Percentiles rank a stretch among this genome's conserved stretches.
Conservation (phyloP, 2,888 invertebrate species). For the Teleiodes luculella region DNA sequence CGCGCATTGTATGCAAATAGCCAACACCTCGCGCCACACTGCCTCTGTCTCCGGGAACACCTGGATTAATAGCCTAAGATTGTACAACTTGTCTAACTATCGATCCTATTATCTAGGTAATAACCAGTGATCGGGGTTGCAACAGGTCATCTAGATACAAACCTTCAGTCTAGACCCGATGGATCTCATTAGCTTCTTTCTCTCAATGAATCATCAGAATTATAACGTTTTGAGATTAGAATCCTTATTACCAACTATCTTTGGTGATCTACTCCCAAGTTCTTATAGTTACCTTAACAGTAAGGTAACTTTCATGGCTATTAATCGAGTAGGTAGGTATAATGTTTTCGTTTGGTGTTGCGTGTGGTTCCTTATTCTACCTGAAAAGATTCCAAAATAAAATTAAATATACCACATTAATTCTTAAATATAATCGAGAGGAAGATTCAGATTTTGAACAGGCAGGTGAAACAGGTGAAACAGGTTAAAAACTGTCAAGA, state of each 20-base stretch:
- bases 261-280: background rate
- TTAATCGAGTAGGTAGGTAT: too few species aligned
- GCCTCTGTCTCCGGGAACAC: background rate
- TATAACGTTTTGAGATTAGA: constrained; percentile 23
- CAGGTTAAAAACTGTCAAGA: too few species aligned
- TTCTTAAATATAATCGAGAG: too few species aligned
- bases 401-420: too few species aligned
- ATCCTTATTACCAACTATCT: background rate
- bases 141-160: constrained; percentile 9
- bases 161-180: background rate
- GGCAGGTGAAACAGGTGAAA: too few species aligned
- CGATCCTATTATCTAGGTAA: constrained; percentile 12
- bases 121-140: constrained; percentile 8
- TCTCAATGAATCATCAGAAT: constrained; percentile 23
- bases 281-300: too few species aligned
- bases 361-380: too few species aligned
- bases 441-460: too few species aligned
- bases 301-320: too few species aligned
- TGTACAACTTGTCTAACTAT: constrained; percentile 10
- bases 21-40: constrained; percentile 11
- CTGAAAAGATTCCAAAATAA: too few species aligned
- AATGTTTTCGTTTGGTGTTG: too few species aligned
- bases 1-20: constrained; percentile 52
- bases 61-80: constrained; percentile 11
- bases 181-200: background rate